phyloP scores from a whole-genome alignment of 2,797 vertebrate species.

The Danio jaintianensis region DNA sequence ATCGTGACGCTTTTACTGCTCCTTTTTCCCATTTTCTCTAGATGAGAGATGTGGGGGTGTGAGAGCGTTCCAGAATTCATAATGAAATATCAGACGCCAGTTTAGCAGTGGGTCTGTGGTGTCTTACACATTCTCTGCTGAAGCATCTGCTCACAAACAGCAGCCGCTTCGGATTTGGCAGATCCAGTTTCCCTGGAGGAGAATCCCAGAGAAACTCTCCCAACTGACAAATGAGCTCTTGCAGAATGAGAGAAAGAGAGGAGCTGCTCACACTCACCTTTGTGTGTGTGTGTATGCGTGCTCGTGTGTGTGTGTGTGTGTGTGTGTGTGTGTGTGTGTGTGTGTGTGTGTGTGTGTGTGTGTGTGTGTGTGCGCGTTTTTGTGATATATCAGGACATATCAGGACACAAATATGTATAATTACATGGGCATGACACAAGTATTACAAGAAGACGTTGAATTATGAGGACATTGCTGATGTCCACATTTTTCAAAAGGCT shows the following conservation, averaged over 20 bases:
- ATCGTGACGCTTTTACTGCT: not conserved
- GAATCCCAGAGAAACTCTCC: constrained; percentile 26
- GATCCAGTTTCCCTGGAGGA: constrained; percentile 20
- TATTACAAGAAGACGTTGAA: no score
- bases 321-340: not conserved
- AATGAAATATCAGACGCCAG: constrained; percentile 36
- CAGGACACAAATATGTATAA: no score
- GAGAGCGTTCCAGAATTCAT: constrained; percentile 26
- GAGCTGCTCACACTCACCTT: constrained; percentile 1
- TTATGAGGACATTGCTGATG: no score
- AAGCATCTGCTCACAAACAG: constrained; percentile 36
- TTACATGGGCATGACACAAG: no score
- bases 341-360: not conserved
- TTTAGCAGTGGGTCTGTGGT: constrained; percentile 26
- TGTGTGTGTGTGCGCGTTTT: no score
- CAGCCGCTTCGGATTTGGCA: constrained; percentile 29
- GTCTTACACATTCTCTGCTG: constrained; percentile 17
- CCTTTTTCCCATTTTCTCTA: constrained; percentile 19
- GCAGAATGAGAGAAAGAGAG: not conserved
- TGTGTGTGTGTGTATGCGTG: constrained; percentile 21
- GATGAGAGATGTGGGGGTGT: not conserved
- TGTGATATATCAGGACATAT: no score
- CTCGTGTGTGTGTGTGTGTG: no score
- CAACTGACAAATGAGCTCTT: constrained; percentile 36
- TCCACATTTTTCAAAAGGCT: no score